Base-by-base conservation (phyloP, 2,888 invertebrate species). In the Sminthurinus aureus region DNA sequence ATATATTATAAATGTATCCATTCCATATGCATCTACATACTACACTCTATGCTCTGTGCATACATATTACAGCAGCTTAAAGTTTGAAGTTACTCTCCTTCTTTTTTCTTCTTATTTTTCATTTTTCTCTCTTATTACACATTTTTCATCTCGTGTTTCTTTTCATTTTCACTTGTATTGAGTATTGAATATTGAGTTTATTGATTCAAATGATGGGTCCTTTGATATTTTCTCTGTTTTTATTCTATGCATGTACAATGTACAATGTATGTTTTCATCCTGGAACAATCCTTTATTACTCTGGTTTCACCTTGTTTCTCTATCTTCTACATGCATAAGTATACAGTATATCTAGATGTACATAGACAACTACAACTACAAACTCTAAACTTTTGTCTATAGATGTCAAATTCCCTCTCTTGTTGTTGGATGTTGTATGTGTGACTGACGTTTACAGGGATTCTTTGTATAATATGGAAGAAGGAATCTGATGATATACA, bases 191-290 rank as follows among this genome's bases (percentile, higher is more conserved):
- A 73, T 80, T 71, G 71, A 51, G 51, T 38, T 80, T 80, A 80
- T 80, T 80, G 80, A 80, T 80, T 80, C 80, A 52, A 80, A 80
- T 80, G 71, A 80, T 66, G 78, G 66, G 78, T 52, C 73, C 51
- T 64, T 12, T 22, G 22, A 22, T 20, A 12, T 71, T 22, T 26
- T 71, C 22, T 71, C 22, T 69, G 22, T 69, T 69, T 20, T 69
- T 69, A 18, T 64, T 64, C n/a, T 64, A 64, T 64, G n/a, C 64
- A 13, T 64, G 64, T 64, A 64, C 2, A 9, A 64, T 64, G 64
- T 64, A 64, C 64, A 4, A 2, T 64, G 64, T 64, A 64, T 64
- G 15, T n/a, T 64, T 64, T n/a, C 64, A 64, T 15, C 64, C n/a
- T 38, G 38, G 38, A 38, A 38, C 38, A 1, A 38, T 9, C 9